Percentiles rank a stretch among this genome's conserved stretches.
These are phyloP conservation scores for Cossypha caffra DNA, from an alignment of 2,797 vertebrate species.

Conservation along the genomic window DNA sequence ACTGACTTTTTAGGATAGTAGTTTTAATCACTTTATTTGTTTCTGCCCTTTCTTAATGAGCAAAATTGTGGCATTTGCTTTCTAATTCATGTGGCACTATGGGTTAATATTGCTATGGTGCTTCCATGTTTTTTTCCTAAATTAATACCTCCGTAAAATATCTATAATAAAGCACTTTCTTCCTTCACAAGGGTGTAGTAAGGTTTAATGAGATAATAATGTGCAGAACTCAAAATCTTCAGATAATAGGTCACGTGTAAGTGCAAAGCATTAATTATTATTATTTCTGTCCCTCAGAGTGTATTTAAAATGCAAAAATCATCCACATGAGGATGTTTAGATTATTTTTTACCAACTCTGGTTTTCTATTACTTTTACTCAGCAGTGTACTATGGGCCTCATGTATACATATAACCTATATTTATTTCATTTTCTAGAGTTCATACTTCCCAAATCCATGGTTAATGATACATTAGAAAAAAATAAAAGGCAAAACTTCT, in stretches of 20 bases:
- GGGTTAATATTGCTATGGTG: background rate
- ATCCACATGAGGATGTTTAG: background rate
- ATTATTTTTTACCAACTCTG: background rate
- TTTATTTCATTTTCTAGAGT: background rate
- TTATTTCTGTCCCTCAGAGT: background rate
- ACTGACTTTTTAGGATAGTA: background rate
- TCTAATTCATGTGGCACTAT: background rate
- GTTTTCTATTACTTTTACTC: background rate
- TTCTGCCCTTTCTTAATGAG: background rate
- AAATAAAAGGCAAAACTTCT: background rate
- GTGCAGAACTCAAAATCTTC: background rate
- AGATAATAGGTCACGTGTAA: background rate
- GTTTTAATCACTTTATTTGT: background rate
- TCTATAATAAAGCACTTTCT: slow-evolving; percentile 1
- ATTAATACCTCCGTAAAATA: slow-evolving; percentile 29
- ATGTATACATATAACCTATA: background rate
- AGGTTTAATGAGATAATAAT: slow-evolving; percentile 51
- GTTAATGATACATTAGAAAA: background rate
- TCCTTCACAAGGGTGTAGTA: slow-evolving; percentile 15
- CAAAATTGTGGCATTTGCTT: background rate
- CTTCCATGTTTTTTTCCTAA: slow-evolving; percentile 7
- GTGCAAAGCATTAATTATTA: slow-evolving; percentile 38
- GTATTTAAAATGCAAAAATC: background rate
- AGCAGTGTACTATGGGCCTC: background rate
- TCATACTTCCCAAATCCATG: background rate